phyloP scores from a whole-genome alignment of 2,113 vertebrate genomes.

The Hucho hucho region DNA sequence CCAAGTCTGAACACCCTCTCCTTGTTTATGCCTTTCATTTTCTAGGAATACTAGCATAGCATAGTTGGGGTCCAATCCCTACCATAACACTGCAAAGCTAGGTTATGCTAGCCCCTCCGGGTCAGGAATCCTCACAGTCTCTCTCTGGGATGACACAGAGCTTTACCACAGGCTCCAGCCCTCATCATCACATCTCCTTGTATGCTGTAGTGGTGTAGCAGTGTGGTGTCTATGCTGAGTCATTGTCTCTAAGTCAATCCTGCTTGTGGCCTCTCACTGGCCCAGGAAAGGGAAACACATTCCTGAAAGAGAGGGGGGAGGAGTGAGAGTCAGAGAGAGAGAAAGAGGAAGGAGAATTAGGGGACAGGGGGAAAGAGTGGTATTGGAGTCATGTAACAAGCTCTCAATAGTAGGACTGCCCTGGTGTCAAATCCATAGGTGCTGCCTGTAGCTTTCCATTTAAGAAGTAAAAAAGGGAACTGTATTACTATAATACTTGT shows the following conservation, averaged over 20 bases:
- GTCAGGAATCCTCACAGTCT: not conserved
- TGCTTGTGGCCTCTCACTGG: slow-evolving; percentile 37
- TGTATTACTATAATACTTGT: too few species aligned
- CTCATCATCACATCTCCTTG: not conserved
- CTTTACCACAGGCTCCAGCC: slow-evolving; percentile 1
- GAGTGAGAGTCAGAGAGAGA: slow-evolving; percentile 40
- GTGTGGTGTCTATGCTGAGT: slow-evolving; percentile 56
- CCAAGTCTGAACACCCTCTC: slow-evolving; percentile 49
- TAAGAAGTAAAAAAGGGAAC: not conserved
- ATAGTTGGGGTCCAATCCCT: not conserved
- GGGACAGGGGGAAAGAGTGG: not conserved
- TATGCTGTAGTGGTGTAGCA: too few species aligned
- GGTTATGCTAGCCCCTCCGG: not conserved
- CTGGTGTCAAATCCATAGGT: too few species aligned
- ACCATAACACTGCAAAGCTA: slow-evolving; percentile 4
- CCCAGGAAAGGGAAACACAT: slow-evolving; percentile 55
- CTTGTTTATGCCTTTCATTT: slow-evolving; percentile 27
- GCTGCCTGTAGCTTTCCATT: too few species aligned
- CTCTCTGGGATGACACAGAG: slow-evolving; percentile 5
- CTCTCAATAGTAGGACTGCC: not conserved
- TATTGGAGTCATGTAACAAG: not conserved
- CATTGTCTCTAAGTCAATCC: slow-evolving; percentile 51
- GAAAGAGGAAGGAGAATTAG: slow-evolving; percentile 40
- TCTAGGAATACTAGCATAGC: not conserved
- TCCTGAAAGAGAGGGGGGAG: slow-evolving; percentile 47